Conservation (phyloP, 2,888 invertebrate species). For the Lasiommata megera region DNA sequence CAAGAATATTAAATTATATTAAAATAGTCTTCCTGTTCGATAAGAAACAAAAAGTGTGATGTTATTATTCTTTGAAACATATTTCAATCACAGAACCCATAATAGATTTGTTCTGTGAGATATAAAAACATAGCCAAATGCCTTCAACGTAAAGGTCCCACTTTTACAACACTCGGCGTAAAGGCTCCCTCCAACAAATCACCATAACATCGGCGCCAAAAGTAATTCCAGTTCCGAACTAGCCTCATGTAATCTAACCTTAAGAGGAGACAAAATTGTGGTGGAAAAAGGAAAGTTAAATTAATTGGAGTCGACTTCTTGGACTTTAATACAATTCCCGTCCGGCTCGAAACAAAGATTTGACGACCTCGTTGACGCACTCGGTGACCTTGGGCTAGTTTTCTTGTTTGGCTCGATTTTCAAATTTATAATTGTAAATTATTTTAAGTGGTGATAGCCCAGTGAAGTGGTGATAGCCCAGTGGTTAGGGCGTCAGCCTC, state of each 20-base stretch:
- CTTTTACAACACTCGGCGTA: conserved; percentile 4
- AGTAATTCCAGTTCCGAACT: conserved; percentile 27
- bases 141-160: not conserved
- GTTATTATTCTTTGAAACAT: too few relatives aligned
- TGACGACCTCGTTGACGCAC: not conserved
- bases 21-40: too few relatives aligned
- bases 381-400: too few relatives aligned
- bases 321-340: conserved; percentile 52
- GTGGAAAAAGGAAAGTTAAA: conserved; percentile 49
- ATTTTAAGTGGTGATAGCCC: too few relatives aligned
- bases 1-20: too few relatives aligned
- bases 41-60: too few relatives aligned
- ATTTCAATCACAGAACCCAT: not conserved
- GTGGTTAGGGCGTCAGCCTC: too few relatives aligned
- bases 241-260: conserved; percentile 25
- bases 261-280: conserved; percentile 26
- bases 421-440: too few relatives aligned
- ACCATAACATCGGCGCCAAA: conserved; percentile 27
- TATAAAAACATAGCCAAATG: not conserved
- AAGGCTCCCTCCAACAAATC: conserved; percentile 22
- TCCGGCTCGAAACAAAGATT: conserved; percentile 23
- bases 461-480: too few relatives aligned
- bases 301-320: conserved; percentile 45
- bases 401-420: too few relatives aligned
- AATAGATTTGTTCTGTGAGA: not conserved